Conservation (phyloP, 92 coral and sea anemone species). For the Parazoanthus atlanticus region DNA sequence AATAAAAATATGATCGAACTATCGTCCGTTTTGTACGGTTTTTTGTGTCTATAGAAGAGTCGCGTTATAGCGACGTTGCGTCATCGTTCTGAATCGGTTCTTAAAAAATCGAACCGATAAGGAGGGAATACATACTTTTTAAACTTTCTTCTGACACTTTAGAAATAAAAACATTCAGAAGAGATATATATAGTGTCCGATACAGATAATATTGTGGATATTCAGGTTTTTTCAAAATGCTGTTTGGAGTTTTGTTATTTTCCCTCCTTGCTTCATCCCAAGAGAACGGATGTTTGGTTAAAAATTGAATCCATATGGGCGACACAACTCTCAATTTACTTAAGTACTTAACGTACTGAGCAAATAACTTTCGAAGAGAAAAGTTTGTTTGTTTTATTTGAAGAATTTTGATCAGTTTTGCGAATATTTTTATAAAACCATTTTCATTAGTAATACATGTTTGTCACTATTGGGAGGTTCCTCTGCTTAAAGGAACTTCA, state of each 20-base stretch:
- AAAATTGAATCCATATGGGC: no score
- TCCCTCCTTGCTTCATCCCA: no score
- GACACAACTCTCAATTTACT: background rate
- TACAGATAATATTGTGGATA: no score
- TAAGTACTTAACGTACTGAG: background rate
- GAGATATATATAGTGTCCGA: background rate
- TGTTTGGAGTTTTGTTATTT: no score
- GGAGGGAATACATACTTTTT: background rate
- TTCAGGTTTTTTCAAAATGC: no score
- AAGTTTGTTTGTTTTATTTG: background rate
- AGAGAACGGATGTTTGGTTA: no score
- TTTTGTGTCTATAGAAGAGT: no score
- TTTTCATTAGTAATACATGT: background rate
- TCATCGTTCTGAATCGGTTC: no score
- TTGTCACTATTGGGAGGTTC: background rate
- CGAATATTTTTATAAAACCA: background rate
- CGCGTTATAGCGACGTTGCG: no score
- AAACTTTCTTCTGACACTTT: no score
- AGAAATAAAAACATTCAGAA: no score
- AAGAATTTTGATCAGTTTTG: constrained; percentile 4
- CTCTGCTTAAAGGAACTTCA: background rate
- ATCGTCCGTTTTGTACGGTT: background rate
- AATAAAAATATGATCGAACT: background rate
- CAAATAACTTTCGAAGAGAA: background rate
- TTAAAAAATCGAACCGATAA: background rate